Evolutionary conservation across 2,797 vertebrate species (phyloP).

Genomic region (Pterois miles): DNA sequence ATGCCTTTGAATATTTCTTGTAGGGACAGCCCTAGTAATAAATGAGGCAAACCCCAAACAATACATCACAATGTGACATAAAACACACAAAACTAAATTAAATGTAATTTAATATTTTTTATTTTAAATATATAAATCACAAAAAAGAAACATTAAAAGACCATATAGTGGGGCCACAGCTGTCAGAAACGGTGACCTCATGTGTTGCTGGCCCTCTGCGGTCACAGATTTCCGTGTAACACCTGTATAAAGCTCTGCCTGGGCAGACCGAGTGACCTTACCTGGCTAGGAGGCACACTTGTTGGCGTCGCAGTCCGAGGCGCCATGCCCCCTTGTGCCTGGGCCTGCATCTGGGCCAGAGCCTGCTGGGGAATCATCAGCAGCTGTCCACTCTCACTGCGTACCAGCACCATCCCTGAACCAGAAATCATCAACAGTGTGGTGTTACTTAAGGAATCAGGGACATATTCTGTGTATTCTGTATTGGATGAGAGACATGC

Average conservation of each 20-base stretch:
- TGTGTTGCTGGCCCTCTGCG: too few relatives aligned
- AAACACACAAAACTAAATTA: too few relatives aligned
- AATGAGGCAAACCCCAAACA: too few relatives aligned
- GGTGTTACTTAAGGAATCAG: not conserved
- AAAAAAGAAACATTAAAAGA: too few relatives aligned
- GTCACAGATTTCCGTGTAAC: too few relatives aligned
- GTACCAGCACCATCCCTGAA: constrained; percentile 94
- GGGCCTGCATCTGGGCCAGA: constrained; percentile 93
- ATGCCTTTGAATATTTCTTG: too few relatives aligned
- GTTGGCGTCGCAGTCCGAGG: constrained; percentile 89
- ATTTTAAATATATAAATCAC: too few relatives aligned
- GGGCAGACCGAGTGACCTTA: constrained; percentile 56
- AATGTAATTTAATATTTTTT: too few relatives aligned
- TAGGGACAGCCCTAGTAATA: too few relatives aligned
- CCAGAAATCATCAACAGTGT: not conserved
- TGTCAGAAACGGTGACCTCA: too few relatives aligned
- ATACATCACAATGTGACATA: too few relatives aligned
- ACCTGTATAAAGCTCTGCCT: not conserved
- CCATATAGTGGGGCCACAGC: too few relatives aligned
- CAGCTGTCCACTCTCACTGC: constrained; percentile 94
- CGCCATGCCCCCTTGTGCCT: constrained; percentile 87
- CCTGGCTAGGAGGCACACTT: constrained; percentile 89
- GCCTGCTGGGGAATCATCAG: constrained; percentile 96
- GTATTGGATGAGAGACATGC: not conserved
- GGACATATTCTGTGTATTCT: not conserved